A percentile compares a stretch with the other conserved stretches of the same genome.
phyloP scores from a whole-genome alignment of 2,113 vertebrate genomes.

The Hydrochoerus hydrochaeris region DNA sequence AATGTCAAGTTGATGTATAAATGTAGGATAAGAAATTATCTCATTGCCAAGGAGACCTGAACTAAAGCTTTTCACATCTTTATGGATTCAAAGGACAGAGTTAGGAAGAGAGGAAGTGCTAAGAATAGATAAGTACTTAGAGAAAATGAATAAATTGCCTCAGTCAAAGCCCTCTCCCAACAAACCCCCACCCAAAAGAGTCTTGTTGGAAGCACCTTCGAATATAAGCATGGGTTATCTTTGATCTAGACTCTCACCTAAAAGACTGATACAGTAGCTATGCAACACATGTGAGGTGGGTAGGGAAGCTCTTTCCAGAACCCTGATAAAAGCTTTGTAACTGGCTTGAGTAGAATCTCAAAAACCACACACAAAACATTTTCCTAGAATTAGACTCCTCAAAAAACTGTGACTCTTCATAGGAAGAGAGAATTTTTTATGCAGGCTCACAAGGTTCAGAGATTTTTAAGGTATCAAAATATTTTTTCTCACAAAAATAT shows the following conservation, averaged over 20 bases:
- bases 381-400: not conserved
- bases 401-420: not conserved
- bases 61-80: not conserved
- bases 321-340: not conserved
- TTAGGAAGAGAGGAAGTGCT: not conserved
- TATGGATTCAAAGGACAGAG: not conserved
- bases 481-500: conserved; percentile 7
- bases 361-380: not conserved
- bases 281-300: not conserved
- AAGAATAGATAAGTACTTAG: not conserved
- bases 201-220: not conserved
- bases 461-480: not conserved
- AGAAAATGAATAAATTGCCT: not conserved
- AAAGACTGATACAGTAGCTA: not conserved
- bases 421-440: not conserved
- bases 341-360: not conserved
- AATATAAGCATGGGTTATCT: not conserved
- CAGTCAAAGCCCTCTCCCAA: not conserved
- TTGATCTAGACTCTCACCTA: not conserved
- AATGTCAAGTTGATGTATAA: not conserved
- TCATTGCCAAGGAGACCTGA: not conserved
- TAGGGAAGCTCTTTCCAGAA: not conserved
- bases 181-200: not conserved
- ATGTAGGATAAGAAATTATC: not conserved
- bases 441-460: not conserved